Evolutionary conservation across 2,113 vertebrate genomes (phyloP), one percentile per base, ranked within the genome.

Genomic region (Caretta caretta): DNA sequence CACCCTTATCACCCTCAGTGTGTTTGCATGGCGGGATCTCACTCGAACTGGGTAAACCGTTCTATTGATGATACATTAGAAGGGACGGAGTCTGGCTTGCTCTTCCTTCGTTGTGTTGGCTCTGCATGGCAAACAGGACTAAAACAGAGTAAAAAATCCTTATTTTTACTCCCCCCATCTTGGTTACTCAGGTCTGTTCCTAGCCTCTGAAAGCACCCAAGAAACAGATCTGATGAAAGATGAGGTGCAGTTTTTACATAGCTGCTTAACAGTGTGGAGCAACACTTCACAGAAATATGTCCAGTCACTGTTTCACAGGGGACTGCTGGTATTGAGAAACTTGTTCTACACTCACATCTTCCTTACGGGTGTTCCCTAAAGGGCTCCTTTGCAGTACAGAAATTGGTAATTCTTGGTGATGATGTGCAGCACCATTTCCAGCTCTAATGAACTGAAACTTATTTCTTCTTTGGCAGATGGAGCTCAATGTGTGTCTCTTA

Each of bases 341-440:
- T n/a, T 81, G 53, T 78, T 6, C 11, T 80, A 90, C 86, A 22
- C 35, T 12, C n/a, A 5, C 59, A 17, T 4, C 81, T 62, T n/a
- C 35, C 54, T 17, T 19, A 3, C 0, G 9, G 50, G 27, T 2
- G 1, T n/a, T 90, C 29, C 38, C 72, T 29, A 11, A 2, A 38
- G 46, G 62, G 75, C 51, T 35, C 19, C 25, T 79, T 86, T 12
- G 20, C 49, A 81, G 76, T 53, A 92, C 57, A 92, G 42, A 27
- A 42, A 16, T 29, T 87, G 9, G 8, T 3, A 6, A 8, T 82
- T 46, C 4, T 57, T 89, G 3, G 49, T 8, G 27, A 54, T 81
- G 29, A 90, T 29, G 10, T 0, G 0, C 16, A 48, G 25, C 25
- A 25, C 69, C 25, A 6, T 69, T 91, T 80, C 19, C 8, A 17